These are phyloP conservation scores for Thamnophis elegans DNA, from an alignment of 2,797 vertebrate genomes.

Conservation along the genomic window DNA sequence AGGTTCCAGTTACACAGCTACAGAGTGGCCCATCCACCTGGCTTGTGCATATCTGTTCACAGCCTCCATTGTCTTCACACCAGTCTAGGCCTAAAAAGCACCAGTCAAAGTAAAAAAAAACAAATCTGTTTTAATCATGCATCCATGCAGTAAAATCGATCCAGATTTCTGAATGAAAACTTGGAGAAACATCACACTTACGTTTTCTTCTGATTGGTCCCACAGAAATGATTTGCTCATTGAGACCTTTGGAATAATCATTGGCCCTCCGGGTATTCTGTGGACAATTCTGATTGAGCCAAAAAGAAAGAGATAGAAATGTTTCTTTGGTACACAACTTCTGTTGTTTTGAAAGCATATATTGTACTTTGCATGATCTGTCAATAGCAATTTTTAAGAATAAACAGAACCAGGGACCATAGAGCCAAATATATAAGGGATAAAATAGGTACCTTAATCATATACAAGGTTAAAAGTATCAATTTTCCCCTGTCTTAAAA, in stretches of 20 bases:
- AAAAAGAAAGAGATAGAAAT: conserved; percentile 16
- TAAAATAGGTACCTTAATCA: neutral
- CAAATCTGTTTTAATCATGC: neutral
- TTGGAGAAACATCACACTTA: conserved; percentile 61
- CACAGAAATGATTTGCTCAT: conserved; percentile 91
- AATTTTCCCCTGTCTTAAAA: neutral
- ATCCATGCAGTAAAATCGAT: neutral
- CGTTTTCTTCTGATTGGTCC: conserved; percentile 92
- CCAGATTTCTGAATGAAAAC: neutral
- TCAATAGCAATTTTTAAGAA: neutral
- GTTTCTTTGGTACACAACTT: neutral
- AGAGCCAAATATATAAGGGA: neutral
- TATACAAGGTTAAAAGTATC: neutral
- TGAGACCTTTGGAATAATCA: conserved; percentile 74
- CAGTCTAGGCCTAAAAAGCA: conserved; percentile 82
- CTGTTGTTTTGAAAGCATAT: neutral
- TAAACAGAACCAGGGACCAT: neutral
- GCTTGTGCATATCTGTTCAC: conserved; percentile 96
- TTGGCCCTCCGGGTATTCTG: conserved; percentile 87
- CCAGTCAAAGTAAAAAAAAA: neutral
- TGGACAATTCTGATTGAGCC: conserved; percentile 84
- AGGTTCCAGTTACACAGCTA: conserved; percentile 93
- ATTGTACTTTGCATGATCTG: neutral
- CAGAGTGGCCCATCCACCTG: conserved; percentile 81
- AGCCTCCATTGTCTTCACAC: conserved; percentile 92